These are phyloP conservation scores for Muntiacus reevesi DNA, from an alignment of 2,113 vertebrate species.

Conservation along the genomic window DNA sequence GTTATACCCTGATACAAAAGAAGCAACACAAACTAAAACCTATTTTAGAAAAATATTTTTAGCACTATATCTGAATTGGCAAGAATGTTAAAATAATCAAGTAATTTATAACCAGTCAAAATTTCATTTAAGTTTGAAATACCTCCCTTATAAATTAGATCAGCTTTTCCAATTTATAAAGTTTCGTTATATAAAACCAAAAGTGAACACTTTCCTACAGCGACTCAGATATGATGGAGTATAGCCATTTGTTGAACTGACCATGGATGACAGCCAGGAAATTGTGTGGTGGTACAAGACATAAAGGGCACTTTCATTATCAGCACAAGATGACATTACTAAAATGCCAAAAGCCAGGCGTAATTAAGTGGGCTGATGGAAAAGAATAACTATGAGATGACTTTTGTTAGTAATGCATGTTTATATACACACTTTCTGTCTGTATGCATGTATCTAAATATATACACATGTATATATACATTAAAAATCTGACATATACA, in stretches of 20 bases:
- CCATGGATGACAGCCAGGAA: conserved; percentile 55
- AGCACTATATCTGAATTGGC: conserved; percentile 9
- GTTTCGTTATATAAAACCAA: conserved; percentile 53
- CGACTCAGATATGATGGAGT: not conserved
- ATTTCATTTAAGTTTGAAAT: conserved; percentile 30
- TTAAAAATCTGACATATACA: not conserved
- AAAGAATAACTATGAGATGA: conserved; percentile 68
- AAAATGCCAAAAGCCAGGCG: conserved; percentile 73
- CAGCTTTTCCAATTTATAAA: conserved; percentile 26
- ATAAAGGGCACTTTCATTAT: conserved; percentile 76
- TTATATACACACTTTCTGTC: conserved; percentile 18
- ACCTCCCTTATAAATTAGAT: not conserved
- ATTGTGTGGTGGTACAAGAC: conserved; percentile 55
- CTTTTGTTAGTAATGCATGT: conserved; percentile 61
- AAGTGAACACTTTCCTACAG: conserved; percentile 45
- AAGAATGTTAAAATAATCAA: conserved; percentile 53
- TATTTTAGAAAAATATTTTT: conserved; percentile 48
- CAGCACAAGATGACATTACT: conserved; percentile 66
- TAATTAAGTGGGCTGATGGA: conserved; percentile 71
- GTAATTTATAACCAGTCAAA: conserved; percentile 42
- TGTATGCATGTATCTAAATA: not conserved
- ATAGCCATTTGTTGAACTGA: conserved; percentile 39
- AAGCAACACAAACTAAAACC: conserved; percentile 32
- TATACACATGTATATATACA: not conserved
- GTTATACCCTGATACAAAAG: not conserved